These are phyloP conservation scores for Arge pagana DNA, from an alignment of 2,888 invertebrate species.

Conservation along the genomic window DNA sequence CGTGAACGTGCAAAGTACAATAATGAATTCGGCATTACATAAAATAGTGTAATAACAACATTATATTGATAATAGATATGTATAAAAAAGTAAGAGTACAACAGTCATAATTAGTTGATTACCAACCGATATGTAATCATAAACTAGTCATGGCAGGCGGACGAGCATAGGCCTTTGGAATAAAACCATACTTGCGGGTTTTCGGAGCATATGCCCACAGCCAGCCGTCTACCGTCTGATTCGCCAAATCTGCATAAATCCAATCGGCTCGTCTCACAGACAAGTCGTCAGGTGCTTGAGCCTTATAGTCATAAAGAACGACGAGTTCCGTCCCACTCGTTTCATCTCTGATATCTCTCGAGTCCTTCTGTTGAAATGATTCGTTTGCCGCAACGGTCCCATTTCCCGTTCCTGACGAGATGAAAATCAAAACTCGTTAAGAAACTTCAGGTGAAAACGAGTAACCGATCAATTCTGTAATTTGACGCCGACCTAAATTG, in stretches of 20 bases:
- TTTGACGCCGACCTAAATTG: conserved; percentile 42
- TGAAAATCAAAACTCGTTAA: background rate
- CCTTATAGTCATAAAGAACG: conserved; percentile 94
- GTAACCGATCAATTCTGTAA: background rate
- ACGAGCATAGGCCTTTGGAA: conserved; percentile 91
- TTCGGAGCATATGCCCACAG: conserved; percentile 94
- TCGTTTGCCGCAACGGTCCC: conserved; percentile 45
- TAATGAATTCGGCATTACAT: no score
- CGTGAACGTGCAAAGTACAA: no score
- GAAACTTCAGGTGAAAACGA: background rate
- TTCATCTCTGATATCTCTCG: conserved; percentile 54
- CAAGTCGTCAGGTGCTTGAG: conserved; percentile 91
- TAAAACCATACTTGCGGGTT: conserved; percentile 90
- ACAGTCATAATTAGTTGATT: conserved; percentile 13
- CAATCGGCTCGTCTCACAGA: conserved; percentile 90
- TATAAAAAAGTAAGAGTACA: conserved; percentile 16
- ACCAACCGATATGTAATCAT: conserved; percentile 51
- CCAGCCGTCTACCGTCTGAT: conserved; percentile 95
- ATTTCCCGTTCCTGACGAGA: conserved; percentile 42
- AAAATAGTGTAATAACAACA: no score
- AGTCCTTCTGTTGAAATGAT: conserved; percentile 50
- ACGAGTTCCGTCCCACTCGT: conserved; percentile 82
- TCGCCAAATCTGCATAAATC: conserved; percentile 92
- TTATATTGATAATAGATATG: background rate
- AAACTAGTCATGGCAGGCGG: conserved; percentile 91